A percentile compares a stretch with the other conserved stretches of the same genome.
Conservation (phyloP, 2,888 invertebrate genomes). For the Tipula helvola region DNA sequence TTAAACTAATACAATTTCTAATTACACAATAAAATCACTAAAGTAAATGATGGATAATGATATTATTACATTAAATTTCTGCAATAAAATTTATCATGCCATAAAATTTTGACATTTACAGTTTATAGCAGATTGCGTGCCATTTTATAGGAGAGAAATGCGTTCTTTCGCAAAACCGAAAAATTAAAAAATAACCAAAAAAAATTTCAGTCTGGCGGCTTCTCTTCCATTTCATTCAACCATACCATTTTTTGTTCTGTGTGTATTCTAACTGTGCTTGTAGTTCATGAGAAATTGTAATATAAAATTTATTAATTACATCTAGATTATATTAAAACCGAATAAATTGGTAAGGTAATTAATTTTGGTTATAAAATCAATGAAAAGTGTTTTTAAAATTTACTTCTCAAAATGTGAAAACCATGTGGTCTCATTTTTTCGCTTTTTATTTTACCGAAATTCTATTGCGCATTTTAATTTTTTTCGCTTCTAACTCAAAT, state of each 20-base stretch:
- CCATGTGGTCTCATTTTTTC: conserved; percentile 4
- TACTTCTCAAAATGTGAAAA: not conserved
- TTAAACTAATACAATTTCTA: too few relatives aligned
- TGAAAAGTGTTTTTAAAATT: not conserved
- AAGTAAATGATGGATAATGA: too few relatives aligned
- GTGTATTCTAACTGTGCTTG: not conserved
- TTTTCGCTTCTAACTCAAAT: not conserved
- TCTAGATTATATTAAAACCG: not conserved
- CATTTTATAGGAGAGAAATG: not conserved
- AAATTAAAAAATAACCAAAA: not conserved
- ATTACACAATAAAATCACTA: too few relatives aligned
- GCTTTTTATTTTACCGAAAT: not conserved
- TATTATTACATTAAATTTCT: not conserved
- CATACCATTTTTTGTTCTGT: not conserved
- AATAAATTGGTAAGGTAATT: not conserved
- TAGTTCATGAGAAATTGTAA: not conserved
- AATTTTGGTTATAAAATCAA: not conserved
- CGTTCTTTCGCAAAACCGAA: not conserved
- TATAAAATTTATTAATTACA: not conserved
- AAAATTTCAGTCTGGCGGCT: conserved; percentile 4
- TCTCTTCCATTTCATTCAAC: not conserved
- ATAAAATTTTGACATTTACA: not conserved
- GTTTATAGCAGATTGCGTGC: not conserved
- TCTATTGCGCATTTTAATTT: not conserved
- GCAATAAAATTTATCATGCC: not conserved